Evolutionary conservation across 92 coral and sea anemone species (phyloP).

Genomic region (Siderastrea radians): DNA sequence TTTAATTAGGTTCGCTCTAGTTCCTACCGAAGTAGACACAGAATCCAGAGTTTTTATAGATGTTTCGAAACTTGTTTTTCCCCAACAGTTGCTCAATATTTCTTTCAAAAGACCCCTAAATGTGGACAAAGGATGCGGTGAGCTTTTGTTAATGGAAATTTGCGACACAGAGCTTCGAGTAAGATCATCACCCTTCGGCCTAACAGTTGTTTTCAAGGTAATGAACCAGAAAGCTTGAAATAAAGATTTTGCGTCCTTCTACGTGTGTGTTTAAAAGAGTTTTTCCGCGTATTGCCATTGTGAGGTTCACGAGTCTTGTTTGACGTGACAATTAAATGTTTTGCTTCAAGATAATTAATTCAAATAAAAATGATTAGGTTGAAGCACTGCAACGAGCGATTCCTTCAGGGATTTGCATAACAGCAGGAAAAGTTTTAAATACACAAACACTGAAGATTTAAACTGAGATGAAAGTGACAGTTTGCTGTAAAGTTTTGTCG

Average conservation of each 20-base stretch:
- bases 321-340: conserved; percentile 4
- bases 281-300: not conserved
- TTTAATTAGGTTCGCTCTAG: not conserved
- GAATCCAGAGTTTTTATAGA: not conserved
- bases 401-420: conserved; percentile 6
- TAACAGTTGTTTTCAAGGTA: no score
- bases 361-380: not conserved
- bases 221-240: not conserved
- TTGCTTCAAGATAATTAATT: not conserved
- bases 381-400: not conserved
- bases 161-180: not conserved
- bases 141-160: not conserved
- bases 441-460: not conserved
- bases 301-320: not conserved
- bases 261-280: not conserved
- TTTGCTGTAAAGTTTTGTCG: not conserved
- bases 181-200: no score
- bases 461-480: not conserved
- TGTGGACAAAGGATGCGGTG: not conserved
- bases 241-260: no score
- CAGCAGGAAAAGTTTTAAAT: conserved; percentile 5
- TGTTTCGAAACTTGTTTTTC: not conserved
- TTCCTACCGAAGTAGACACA: not conserved
- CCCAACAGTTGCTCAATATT: no score
- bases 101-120: not conserved